Evolutionary conservation across 1,140 invertebrate genomes (phyloP), one percentile per base, ranked within the genome.

Genomic region (Watersipora subatra): DNA sequence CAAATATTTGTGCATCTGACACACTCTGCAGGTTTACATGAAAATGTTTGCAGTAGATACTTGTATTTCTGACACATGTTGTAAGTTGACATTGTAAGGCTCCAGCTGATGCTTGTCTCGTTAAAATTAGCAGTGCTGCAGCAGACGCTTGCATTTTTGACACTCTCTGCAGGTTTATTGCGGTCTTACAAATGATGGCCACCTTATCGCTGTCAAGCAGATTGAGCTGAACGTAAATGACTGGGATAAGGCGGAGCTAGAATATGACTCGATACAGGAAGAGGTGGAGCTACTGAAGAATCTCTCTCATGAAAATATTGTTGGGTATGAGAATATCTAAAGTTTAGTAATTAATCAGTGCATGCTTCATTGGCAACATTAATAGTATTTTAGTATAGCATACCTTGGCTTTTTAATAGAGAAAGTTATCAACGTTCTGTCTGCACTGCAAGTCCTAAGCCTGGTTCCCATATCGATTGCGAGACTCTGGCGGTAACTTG

Each of bases 141-240:
- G n/a, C n/a, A n/a, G n/a, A n/a, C n/a, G n/a, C n/a, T n/a, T n/a
- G n/a, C n/a, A n/a, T n/a, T n/a, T n/a, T n/a, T n/a, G n/a, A n/a
- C n/a, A n/a, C n/a, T n/a, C n/a, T 61, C 26, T 56, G 1, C 58
- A 78, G 76, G 77, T 80, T 1, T 80, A 73, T 73, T 76, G 75
- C 73, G 78, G 77, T 15, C 67, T 80, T 61, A 77, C 78, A 7
- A 76, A 69, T 68, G 73, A 75, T 30, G 78, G 78, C 7, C 74
- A 77, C 59, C 68, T 79, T 46, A 79, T 80, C 15, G 78, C 78
- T 20, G 78, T 80, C 0, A 80, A 80, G 63, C 76, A 79, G 72
- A 80, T 80, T 15, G 75, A 78, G 62, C 69, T 80, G 34, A 78
- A 77, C 64, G 75, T 72, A 19, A 64, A 66, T 15, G 73, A 78